phyloP scores from a whole-genome alignment of 2,113 vertebrate species.

The Dipodomys merriami region DNA sequence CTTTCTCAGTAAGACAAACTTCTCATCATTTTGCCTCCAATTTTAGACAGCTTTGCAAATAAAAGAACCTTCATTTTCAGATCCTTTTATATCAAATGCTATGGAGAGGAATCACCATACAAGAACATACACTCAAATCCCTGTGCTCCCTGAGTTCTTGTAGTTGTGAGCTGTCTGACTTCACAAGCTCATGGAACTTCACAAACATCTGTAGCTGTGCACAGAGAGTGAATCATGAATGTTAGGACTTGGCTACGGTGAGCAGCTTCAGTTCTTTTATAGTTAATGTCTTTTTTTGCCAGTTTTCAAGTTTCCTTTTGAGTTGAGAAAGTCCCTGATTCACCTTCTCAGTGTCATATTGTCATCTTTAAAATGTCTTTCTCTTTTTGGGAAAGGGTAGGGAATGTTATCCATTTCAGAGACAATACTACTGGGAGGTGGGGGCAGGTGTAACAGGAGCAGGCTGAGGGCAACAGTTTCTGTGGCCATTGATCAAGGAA shows the following conservation, averaged over 20 bases:
- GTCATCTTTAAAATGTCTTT: not conserved
- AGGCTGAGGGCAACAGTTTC: not conserved
- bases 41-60: conserved; percentile 40
- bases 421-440: not conserved
- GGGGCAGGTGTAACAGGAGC: not conserved
- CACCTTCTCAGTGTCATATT: not conserved
- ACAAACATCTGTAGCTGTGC: not conserved
- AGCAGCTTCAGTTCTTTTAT: not conserved
- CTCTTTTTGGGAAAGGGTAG: not conserved
- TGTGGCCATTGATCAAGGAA: not conserved
- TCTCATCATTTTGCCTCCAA: not conserved
- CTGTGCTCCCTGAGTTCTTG: not conserved
- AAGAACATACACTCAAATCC: not conserved
- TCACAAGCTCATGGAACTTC: not conserved
- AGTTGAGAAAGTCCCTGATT: not conserved
- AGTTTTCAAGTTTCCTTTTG: conserved; percentile 1
- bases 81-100: not conserved
- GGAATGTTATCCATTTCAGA: conserved; percentile 16
- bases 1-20: conserved; percentile 22
- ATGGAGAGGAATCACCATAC: not conserved
- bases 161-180: not conserved
- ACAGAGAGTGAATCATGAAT: not conserved
- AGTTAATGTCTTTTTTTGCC: not conserved
- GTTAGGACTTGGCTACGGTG: not conserved
- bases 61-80: conserved; percentile 28